Evolutionary conservation across 2,797 vertebrate genomes (phyloP).

Genomic region (Anabacerthia variegaticeps): DNA sequence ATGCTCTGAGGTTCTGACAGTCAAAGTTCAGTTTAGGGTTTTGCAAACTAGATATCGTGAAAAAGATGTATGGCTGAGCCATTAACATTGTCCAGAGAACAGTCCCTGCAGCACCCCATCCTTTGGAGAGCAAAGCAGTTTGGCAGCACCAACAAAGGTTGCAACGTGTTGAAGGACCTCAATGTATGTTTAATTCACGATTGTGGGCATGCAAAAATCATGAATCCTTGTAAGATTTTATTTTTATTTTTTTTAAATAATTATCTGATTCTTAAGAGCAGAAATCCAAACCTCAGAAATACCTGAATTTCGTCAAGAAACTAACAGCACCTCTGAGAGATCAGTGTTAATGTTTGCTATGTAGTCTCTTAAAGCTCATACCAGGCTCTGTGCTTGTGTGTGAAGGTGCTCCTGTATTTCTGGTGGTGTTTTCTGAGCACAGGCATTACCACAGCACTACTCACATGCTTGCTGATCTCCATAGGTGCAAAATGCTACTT

Average conservation of each 20-base stretch:
- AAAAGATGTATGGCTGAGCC: accelerated
- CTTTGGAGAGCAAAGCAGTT: not conserved
- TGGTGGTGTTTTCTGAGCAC: slow-evolving; percentile 49
- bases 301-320: not conserved
- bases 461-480: slow-evolving; percentile 23
- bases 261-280: not conserved
- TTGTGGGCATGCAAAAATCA: accelerated
- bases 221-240: not conserved
- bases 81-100: not conserved
- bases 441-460: slow-evolving; percentile 44
- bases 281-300: not conserved
- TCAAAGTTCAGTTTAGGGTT: not conserved
- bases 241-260: not conserved
- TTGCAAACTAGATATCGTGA: not conserved
- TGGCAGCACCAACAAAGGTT: not conserved
- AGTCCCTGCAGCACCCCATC: not conserved
- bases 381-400: slow-evolving; percentile 27
- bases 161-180: not conserved
- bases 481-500: slow-evolving; percentile 53
- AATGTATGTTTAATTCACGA: not conserved
- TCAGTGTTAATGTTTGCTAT: not conserved
- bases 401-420: slow-evolving; percentile 51
- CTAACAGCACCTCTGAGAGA: not conserved
- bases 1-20: not conserved
- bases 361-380: not conserved